Evolutionary conservation across 2,113 vertebrate species (phyloP).

Genomic region (Vimba vimba): DNA sequence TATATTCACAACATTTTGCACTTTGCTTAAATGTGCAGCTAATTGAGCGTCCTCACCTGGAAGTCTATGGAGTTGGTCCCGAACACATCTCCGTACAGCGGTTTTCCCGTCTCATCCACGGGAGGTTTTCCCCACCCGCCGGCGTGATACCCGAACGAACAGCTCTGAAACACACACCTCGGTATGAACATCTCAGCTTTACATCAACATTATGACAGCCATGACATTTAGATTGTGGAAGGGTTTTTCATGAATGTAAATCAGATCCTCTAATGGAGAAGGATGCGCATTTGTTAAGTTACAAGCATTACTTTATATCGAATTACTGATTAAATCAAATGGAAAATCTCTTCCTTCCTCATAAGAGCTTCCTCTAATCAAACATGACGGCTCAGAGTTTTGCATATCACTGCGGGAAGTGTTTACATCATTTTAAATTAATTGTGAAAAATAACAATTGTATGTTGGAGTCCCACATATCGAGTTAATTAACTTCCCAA

Average conservation of each 20-base stretch:
- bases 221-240: not conserved
- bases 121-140: slow-evolving; percentile 94
- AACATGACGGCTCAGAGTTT: not conserved
- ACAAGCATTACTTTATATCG: not conserved
- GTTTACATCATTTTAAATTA: not conserved
- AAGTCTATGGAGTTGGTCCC: slow-evolving; percentile 89
- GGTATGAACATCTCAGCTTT: not conserved
- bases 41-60: slow-evolving; percentile 73
- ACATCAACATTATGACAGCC: not conserved
- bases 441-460: not conserved
- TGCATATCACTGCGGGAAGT: not conserved
- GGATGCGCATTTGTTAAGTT: not conserved
- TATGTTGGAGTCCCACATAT: too few relatives aligned
- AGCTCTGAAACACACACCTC: slow-evolving; percentile 73
- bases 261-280: not conserved
- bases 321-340: not conserved
- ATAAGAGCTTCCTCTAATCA: too few relatives aligned
- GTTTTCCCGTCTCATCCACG: slow-evolving; percentile 88
- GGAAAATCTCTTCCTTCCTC: not conserved
- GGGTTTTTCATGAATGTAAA: not conserved
- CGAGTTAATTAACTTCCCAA: too few relatives aligned
- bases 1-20: not conserved
- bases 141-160: slow-evolving; percentile 90
- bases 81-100: slow-evolving; percentile 91
- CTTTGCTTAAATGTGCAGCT: too few relatives aligned